Evolutionary conservation across 2,888 invertebrate species (phyloP), one percentile per base, ranked within the genome.

Genomic region (Nephrocerus scutellatus): DNA sequence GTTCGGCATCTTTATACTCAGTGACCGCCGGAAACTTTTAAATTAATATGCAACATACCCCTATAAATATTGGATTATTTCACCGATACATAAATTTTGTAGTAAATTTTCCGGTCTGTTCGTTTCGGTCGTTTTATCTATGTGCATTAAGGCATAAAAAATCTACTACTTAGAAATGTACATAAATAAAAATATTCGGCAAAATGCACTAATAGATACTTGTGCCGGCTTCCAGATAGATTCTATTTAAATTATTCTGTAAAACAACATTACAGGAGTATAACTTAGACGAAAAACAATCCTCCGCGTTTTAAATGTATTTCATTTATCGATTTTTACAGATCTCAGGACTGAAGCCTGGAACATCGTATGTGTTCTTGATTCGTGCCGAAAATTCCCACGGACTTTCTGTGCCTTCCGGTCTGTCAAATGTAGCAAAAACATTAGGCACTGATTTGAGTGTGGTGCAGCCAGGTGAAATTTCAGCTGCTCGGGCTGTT

Each of bases 331-430:
- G 46, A 32, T 41, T 31, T 46, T 46, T 50, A 31, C 52, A 77
- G 77, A 73, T 77, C 28, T 71, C 66, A 16, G 78, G 80, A 54
- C 71, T 90, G 48, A 80, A 80, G 55, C 82, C 86, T 2, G 84
- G 84, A 55, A 84, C 86, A 29, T 77, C 80, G 21, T 92, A 92
- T 68, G 77, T 87, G 47, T 92, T 92, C 64, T 72, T 89, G 44
- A 82, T 92, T 23, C 76, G 84, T 36, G 89, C 90, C 1, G 84
- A 87, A 70, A 92, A 90, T 63, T 77, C 80, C 9, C 82, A 89
- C 59, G 91, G 91, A 9, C 72, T 88, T 29, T 86, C 89, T 2
- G 75, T 81, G 25, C 90, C 91, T 3, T 87, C 88, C 53, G 76
- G 77, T 10, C 69, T 84, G 20, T 87, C 88, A 14, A 77, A 79